phyloP scores from a whole-genome alignment of 1,140 invertebrate genomes.

The Drosophila sp. region DNA sequence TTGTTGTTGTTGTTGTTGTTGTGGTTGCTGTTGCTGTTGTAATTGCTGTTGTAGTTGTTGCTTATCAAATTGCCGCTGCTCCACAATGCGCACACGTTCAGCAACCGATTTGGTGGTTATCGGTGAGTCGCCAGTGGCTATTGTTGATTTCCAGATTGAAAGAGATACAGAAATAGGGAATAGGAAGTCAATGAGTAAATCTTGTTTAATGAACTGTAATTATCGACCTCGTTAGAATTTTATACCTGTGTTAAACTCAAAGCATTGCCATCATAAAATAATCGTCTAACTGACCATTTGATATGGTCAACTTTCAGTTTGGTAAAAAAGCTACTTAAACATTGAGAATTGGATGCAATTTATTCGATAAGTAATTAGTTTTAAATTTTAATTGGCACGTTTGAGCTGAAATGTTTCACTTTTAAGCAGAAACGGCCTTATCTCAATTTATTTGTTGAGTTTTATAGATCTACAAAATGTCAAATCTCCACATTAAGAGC shows the following conservation, averaged over 20 bases:
- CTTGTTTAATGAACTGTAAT: conserved; percentile 10
- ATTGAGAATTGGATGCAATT: background rate
- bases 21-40: conserved; percentile 26
- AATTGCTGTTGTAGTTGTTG: conserved; percentile 35
- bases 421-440: too few species aligned
- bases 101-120: conserved; percentile 84
- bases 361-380: too few species aligned
- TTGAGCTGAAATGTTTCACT: too few species aligned
- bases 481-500: too few species aligned
- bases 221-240: conserved; percentile 13
- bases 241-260: conserved; percentile 3
- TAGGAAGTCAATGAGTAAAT: conserved; percentile 23
- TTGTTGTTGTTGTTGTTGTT: too few species aligned
- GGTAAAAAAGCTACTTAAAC: background rate
- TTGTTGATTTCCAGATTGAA: conserved; percentile 11
- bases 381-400: too few species aligned
- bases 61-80: conserved; percentile 66
- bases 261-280: conserved; percentile 11
- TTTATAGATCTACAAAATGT: too few species aligned
- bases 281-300: background rate
- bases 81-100: conserved; percentile 84
- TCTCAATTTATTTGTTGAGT: too few species aligned
- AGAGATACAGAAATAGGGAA: background rate
- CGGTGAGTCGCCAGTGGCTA: conserved; percentile 47
- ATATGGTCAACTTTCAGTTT: background rate